Evolutionary conservation across 2,797 vertebrate species (phyloP).

Genomic region (Pangasius macronema): DNA sequence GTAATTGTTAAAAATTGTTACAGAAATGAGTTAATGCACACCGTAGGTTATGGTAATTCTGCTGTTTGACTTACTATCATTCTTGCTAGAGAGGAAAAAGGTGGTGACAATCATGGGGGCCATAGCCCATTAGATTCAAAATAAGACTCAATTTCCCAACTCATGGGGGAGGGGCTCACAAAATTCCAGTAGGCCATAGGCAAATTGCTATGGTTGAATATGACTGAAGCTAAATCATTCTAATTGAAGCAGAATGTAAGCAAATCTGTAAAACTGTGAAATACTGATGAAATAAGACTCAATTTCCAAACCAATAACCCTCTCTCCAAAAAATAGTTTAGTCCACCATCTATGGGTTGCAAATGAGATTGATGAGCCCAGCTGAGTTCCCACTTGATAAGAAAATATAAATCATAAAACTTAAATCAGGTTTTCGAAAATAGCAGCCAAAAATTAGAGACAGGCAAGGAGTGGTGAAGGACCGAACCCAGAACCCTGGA

Average conservation of each 20-base stretch:
- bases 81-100: background rate
- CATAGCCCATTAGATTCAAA: no score
- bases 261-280: background rate
- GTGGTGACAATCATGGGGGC: background rate
- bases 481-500: background rate
- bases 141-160: no score
- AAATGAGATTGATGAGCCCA: background rate
- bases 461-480: background rate
- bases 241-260: background rate
- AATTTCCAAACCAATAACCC: background rate
- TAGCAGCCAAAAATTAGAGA: no score
- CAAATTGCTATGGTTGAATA: no score
- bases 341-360: background rate
- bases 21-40: background rate
- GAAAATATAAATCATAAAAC: no score
- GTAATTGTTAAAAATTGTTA: background rate
- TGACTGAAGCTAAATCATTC: background rate
- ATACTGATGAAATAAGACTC: background rate
- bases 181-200: no score
- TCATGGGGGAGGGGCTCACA: no score
- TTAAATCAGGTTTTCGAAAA: no score
- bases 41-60: no score
- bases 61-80: background rate
- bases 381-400: background rate
- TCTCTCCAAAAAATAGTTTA: background rate